These are phyloP conservation scores for Caenorhabditis wallacei DNA, from an alignment of 2,888 invertebrate genomes.

Conservation along the genomic window DNA sequence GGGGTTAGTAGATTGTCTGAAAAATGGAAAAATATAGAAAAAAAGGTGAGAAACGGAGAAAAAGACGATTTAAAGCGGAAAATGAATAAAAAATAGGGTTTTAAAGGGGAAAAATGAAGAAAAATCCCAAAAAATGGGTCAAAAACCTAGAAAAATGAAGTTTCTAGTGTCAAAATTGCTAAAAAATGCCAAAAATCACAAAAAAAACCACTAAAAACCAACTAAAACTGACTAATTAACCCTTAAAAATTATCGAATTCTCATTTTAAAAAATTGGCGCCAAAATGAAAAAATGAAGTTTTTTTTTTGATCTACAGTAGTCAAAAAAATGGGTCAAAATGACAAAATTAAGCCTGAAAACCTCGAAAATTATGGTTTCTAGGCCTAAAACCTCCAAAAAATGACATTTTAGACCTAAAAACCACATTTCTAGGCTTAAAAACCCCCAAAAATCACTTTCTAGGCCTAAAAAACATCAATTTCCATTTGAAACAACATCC, in stretches of 20 bases:
- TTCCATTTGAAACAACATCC: not conserved
- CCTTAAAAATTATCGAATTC: too few relatives aligned
- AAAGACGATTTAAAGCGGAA: not conserved
- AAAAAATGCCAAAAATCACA: not conserved
- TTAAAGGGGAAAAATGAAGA: not conserved
- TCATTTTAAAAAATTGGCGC: not conserved
- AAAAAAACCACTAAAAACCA: constrained; percentile 2
- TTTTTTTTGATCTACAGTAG: not conserved
- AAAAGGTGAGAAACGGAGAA: not conserved
- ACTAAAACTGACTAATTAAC: too few relatives aligned
- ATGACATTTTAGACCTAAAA: too few relatives aligned
- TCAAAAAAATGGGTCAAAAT: too few relatives aligned
- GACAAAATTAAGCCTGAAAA: too few relatives aligned
- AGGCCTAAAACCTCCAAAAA: too few relatives aligned
- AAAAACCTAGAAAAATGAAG: not conserved
- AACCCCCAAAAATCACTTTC: too few relatives aligned
- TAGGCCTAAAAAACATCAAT: not conserved
- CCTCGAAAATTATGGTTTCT: too few relatives aligned
- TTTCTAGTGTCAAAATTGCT: not conserved
- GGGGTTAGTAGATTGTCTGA: not conserved
- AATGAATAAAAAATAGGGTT: not conserved
- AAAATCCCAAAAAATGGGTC: not conserved
- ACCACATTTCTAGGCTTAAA: too few relatives aligned
- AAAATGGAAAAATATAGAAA: not conserved
- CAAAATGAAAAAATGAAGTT: not conserved